Percentiles rank a stretch among this genome's conserved stretches.
Evolutionary conservation across 2,888 invertebrate genomes (phyloP).

Genomic region (Sipha maydis): DNA sequence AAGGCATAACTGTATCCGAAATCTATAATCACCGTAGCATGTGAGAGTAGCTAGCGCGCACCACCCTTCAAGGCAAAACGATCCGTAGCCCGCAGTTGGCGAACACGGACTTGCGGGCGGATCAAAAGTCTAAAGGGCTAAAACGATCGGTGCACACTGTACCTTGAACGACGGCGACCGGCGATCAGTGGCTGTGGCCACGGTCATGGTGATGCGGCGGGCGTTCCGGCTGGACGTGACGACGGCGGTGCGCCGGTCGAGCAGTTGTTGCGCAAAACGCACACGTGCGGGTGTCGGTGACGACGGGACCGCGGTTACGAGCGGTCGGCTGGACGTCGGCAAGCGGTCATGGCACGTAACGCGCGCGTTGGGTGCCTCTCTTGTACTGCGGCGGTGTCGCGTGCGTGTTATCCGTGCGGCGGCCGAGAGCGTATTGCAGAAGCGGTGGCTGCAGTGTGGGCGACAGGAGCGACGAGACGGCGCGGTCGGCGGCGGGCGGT

Average conservation of each 20-base stretch:
- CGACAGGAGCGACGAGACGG: not conserved
- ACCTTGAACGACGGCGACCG: constrained; percentile 30
- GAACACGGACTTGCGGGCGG: too few species aligned
- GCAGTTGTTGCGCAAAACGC: not conserved
- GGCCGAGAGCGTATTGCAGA: not conserved
- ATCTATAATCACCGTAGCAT: not conserved
- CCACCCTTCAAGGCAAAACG: not conserved
- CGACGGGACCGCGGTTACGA: constrained; percentile 12
- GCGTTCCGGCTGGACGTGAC: not conserved
- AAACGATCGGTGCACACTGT: not conserved
- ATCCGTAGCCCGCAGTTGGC: too few species aligned
- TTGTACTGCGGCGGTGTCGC: not conserved
- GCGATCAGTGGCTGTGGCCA: not conserved
- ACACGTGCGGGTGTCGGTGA: not conserved
- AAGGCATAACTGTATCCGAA: not conserved
- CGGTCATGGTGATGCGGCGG: not conserved
- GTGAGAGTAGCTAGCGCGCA: not conserved
- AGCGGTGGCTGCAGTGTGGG: not conserved
- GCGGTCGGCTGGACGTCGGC: constrained; percentile 8
- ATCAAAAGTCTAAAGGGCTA: too few species aligned
- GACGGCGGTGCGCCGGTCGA: not conserved
- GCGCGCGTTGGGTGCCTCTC: not conserved
- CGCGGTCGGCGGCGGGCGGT: not conserved
- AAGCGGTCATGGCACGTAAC: constrained; percentile 32
- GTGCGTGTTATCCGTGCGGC: not conserved